Conservation (phyloP, 1,140 invertebrate genomes). For the Zophobas morio region DNA sequence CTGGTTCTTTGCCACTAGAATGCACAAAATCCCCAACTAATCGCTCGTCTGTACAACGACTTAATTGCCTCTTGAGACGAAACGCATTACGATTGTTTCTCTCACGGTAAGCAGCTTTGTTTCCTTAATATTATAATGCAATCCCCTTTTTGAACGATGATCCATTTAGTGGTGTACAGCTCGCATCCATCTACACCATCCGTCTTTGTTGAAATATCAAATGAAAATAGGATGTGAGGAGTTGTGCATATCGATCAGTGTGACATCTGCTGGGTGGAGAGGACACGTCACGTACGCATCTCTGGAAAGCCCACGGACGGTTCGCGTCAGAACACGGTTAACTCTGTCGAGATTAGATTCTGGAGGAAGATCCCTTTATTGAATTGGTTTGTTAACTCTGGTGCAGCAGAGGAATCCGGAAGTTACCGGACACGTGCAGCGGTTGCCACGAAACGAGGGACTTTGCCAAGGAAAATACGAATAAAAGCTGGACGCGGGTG, state of each 20-base stretch:
- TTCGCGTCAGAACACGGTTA: neutral
- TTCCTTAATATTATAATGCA: neutral
- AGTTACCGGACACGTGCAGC: too few relatives aligned
- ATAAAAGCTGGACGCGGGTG: too few relatives aligned
- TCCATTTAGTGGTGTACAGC: neutral
- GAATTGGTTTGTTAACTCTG: conserved; percentile 31
- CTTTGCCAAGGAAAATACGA: too few relatives aligned
- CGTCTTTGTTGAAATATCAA: neutral
- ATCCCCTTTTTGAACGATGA: neutral
- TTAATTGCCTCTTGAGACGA: too few relatives aligned
- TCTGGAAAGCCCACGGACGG: conserved; percentile 15
- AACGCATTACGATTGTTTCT: too few relatives aligned
- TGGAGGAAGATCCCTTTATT: neutral
- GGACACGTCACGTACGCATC: conserved; percentile 38
- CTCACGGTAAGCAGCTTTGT: too few relatives aligned
- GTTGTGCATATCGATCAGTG: conserved; percentile 12
- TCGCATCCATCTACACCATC: neutral
- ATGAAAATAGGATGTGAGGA: conserved; percentile 31
- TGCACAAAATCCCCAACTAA: too few relatives aligned
- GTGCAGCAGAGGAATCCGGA: too few relatives aligned
- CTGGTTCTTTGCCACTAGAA: too few relatives aligned
- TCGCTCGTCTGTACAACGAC: too few relatives aligned
- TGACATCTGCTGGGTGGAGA: conserved; percentile 24
- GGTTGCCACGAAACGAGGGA: too few relatives aligned
- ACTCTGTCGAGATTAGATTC: conserved; percentile 18